Conservation (phyloP, 2,888 invertebrate species). For the Nomada ferruginata region DNA sequence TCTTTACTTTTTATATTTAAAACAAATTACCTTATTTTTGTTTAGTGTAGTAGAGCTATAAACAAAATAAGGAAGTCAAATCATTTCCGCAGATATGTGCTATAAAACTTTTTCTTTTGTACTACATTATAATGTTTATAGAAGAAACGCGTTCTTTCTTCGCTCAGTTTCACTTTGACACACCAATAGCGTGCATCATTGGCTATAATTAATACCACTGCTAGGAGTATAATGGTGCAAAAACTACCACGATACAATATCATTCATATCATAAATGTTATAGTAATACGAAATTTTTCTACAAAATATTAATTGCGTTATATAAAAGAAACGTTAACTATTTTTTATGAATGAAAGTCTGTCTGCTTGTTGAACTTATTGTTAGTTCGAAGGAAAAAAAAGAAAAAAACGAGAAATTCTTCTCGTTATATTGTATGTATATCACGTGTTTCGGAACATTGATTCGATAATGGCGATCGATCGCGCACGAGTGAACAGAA, state of each 20-base stretch:
- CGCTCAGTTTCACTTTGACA: conserved; percentile 4
- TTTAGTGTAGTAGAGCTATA: neutral
- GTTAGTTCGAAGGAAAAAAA: neutral
- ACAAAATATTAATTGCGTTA: neutral
- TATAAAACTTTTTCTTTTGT: neutral
- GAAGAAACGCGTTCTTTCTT: neutral
- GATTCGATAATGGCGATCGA: conserved; percentile 41
- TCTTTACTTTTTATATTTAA: too few relatives aligned
- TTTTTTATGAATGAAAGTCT: neutral
- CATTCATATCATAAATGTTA: neutral
- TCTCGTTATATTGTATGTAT: neutral
- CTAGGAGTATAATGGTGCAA: neutral
- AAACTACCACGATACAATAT: neutral
- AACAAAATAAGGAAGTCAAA: neutral
- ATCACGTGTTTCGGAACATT: conserved; percentile 54
- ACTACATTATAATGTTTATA: neutral
- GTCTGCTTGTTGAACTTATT: neutral
- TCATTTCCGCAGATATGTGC: too few relatives aligned
- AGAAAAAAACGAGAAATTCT: conserved; percentile 19
- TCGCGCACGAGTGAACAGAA: conserved; percentile 71
- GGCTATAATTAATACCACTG: neutral
- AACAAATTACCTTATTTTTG: too few relatives aligned
- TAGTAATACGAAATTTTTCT: neutral
- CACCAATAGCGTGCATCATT: neutral
- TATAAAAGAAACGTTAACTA: too few relatives aligned